Evolutionary conservation across 92 coral and sea anemone species (phyloP), one percentile per base, ranked within the genome.

Genomic region (Porites lobata): DNA sequence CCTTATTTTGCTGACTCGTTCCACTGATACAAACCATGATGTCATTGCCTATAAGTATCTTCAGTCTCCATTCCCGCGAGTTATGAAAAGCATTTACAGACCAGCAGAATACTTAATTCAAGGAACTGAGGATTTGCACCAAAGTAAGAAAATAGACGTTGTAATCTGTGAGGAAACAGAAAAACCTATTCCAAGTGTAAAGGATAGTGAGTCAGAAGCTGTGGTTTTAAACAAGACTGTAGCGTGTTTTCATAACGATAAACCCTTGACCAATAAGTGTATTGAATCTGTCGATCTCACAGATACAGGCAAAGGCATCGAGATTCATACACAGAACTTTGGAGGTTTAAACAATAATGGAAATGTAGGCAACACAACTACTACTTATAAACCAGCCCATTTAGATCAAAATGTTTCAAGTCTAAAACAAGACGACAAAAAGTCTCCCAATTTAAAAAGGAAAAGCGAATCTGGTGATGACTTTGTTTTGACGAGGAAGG

Each of bases 31-130:
- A 69, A 32, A 32, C 21, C 59, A 58, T 2, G 71, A 74, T 13
- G 76, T 17, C 50, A 61, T 69, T 82, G 69, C 82, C 19, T 74
- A 47, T 54, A 66, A 26, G 80, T 88, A 61, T 65, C n/a, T 22
- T 22, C 52, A 29, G 8, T 65, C 79, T 47, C 91, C 91, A 17
- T 88, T 54, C 52, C 91, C 91, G 53, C 54, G 91, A 74, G 50
- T 81, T 75, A 52, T 52, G 58, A 82, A 73, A 26, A 26, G 71
- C 15, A 65, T 19, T 18, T 18, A 53, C 77, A 81, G 69, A 51
- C 7, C 18, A 22, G 77, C 8, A 18, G n/a, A 17, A 15, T 50
- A 19, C 14, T 61, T 50, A 29, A 22, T 17, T 19, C 53, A 54
- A 67, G 18, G 32, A 4, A 53, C 14, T 18, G 32, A 14, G 32